Percentiles rank a stretch among this genome's conserved stretches.
Conservation (phyloP, 2,113 vertebrate genomes). For the Hypanus sabinus region DNA sequence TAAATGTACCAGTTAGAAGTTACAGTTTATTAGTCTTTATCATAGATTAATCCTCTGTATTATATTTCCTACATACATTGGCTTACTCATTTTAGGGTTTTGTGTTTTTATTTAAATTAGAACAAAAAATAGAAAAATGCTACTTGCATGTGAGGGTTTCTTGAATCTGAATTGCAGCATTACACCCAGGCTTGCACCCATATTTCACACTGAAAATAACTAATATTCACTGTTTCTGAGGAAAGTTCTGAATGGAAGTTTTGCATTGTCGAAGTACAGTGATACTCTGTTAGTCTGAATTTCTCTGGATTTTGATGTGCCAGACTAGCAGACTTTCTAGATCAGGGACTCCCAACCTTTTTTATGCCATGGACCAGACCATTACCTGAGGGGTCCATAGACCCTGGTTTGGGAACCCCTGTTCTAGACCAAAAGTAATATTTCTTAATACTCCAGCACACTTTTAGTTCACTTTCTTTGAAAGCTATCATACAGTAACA, state of each 20-base stretch:
- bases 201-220: not conserved
- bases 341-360: too few species aligned
- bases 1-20: slow-evolving; percentile 44
- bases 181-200: not conserved
- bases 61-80: not conserved
- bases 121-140: not conserved
- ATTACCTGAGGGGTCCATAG: too few species aligned
- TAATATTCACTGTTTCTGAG: not conserved
- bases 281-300: too few species aligned
- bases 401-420: too few species aligned
- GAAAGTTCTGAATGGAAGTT: not conserved
- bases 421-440: too few species aligned
- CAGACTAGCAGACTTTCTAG: too few species aligned
- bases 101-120: not conserved
- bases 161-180: not conserved
- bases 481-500: too few species aligned
- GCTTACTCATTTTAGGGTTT: not conserved
- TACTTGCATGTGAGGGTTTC: not conserved
- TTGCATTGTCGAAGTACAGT: not conserved
- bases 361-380: too few species aligned
- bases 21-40: not conserved
- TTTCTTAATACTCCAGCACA: too few species aligned
- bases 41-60: not conserved
- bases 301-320: too few species aligned
- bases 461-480: too few species aligned